A percentile compares a stretch with the other conserved stretches of the same genome.
phyloP scores from a whole-genome alignment of 2,113 vertebrate genomes.

The Elephantulus edwardii region DNA sequence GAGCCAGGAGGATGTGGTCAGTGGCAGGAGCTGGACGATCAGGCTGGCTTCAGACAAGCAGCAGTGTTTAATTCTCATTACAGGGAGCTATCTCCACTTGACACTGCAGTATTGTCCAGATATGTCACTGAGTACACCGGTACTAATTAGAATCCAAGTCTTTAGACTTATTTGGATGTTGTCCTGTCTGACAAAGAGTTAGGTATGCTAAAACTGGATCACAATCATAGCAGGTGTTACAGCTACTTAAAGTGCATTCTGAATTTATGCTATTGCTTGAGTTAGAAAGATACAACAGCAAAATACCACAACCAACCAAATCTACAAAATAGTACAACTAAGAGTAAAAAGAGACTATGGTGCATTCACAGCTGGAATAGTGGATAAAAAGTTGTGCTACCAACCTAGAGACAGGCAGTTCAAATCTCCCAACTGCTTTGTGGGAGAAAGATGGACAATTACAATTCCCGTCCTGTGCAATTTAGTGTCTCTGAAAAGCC shows the following conservation, averaged over 20 bases:
- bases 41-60: neutral
- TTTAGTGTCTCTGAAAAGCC: too few relatives aligned
- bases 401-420: too few relatives aligned
- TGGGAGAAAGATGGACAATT: too few relatives aligned
- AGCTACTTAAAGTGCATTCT: neutral
- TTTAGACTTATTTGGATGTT: neutral
- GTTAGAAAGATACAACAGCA: neutral
- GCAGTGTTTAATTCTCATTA: neutral
- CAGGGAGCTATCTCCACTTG: neutral
- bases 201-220: neutral
- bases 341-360: neutral
- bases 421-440: too few relatives aligned
- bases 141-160: neutral
- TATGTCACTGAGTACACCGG: neutral
- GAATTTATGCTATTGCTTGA: neutral
- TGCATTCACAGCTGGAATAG: neutral
- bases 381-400: too few relatives aligned
- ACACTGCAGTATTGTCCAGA: neutral
- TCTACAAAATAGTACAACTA: neutral
- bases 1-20: neutral
- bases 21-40: neutral
- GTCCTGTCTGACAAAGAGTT: neutral
- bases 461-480: too few relatives aligned
- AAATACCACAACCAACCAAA: neutral
- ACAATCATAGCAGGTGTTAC: neutral